These are phyloP conservation scores for Mycteria americana DNA, from an alignment of 2,797 vertebrate genomes.

Conservation along the genomic window DNA sequence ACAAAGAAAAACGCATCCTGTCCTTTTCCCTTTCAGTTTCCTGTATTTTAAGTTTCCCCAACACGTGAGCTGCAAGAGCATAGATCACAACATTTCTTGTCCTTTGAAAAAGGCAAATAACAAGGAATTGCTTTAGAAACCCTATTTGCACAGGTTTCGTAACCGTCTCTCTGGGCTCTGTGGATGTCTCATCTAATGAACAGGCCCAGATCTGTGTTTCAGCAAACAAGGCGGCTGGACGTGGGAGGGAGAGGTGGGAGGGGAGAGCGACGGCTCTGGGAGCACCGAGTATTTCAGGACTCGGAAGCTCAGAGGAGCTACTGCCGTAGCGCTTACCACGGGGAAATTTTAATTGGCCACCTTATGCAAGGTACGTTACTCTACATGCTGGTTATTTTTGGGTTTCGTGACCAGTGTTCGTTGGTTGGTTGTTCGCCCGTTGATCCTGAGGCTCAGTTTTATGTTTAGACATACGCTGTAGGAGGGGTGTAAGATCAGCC, in stretches of 20 bases:
- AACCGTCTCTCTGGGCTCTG: background rate
- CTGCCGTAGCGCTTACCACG: background rate
- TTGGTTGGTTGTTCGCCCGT: background rate
- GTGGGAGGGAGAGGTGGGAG: conserved; percentile 38
- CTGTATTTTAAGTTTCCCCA: background rate
- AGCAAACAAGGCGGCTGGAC: background rate
- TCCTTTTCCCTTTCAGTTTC: background rate
- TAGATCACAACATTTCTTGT: accelerated
- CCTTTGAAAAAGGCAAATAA: background rate
- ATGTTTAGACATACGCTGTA: accelerated
- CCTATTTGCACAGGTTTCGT: background rate
- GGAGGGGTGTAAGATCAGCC: background rate
- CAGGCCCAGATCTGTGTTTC: conserved; percentile 5
- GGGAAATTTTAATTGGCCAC: background rate
- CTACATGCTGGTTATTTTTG: background rate
- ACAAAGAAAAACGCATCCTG: background rate
- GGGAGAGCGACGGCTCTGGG: background rate
- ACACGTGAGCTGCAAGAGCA: accelerated
- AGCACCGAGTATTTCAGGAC: background rate
- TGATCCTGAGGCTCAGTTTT: background rate
- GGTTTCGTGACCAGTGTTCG: accelerated
- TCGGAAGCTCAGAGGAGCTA: background rate
- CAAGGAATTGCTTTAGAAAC: background rate
- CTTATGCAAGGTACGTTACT: background rate
- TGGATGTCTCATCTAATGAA: background rate